phyloP scores from a whole-genome alignment of 2,797 vertebrate genomes.

The Eleutherodactylus coqui region DNA sequence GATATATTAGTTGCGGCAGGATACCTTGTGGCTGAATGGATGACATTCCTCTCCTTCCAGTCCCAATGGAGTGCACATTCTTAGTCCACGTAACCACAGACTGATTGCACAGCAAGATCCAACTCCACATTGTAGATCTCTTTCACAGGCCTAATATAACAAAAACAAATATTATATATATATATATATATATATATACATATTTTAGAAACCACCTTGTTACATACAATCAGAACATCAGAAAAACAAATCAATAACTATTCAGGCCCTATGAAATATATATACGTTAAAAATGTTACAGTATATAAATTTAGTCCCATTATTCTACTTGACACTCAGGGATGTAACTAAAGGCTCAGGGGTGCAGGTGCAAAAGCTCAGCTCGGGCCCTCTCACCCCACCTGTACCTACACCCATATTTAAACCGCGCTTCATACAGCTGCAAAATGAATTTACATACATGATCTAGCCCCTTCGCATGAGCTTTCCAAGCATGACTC shows the following conservation, averaged over 20 bases:
- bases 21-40: slow-evolving; percentile 90
- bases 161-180: neutral
- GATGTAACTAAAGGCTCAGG: no score
- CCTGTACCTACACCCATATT: no score
- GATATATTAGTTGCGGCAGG: neutral
- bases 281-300: no score
- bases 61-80: slow-evolving; percentile 89
- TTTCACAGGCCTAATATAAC: slow-evolving; percentile 83
- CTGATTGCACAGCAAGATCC: slow-evolving; percentile 92
- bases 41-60: slow-evolving; percentile 88
- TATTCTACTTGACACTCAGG: no score
- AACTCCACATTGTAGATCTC: slow-evolving; percentile 84
- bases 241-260: neutral
- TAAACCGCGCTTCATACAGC: no score
- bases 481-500: no score
- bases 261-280: neutral
- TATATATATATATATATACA: no score
- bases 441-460: no score
- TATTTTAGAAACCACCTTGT: neutral
- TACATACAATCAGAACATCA: neutral
- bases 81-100: slow-evolving; percentile 88
- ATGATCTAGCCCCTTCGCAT: no score
- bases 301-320: no score
- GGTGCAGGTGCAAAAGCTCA: no score
- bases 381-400: no score